Evolutionary conservation across 2,113 vertebrate species (phyloP).

Genomic region (Clinocottus analis): DNA sequence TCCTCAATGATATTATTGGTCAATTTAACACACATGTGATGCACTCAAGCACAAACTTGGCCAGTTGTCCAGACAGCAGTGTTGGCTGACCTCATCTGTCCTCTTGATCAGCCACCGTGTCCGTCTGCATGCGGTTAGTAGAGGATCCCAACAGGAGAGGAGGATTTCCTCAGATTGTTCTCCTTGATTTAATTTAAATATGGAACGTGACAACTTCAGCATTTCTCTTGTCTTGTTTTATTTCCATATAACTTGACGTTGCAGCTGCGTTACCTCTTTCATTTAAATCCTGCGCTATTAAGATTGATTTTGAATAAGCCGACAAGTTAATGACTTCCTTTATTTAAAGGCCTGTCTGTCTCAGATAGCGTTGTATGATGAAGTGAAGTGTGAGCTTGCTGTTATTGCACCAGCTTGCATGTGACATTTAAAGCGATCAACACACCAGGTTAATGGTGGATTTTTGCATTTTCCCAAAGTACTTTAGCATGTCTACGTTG

Average conservation of each 20-base stretch:
- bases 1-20: constrained; percentile 26
- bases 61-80: neutral
- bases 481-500: neutral
- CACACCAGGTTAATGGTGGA: constrained; percentile 1
- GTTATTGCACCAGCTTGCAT: neutral
- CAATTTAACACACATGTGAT: neutral
- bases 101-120: constrained; percentile 13
- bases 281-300: neutral
- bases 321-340: constrained; percentile 20
- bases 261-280: neutral
- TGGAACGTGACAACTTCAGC: constrained; percentile 42
- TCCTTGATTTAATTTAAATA: constrained; percentile 19
- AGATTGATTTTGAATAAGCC: constrained; percentile 10
- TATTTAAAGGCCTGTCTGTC: constrained; percentile 1
- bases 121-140: constrained; percentile 1
- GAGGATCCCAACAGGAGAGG: neutral
- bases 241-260: neutral
- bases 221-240: neutral
- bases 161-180: constrained; percentile 69
- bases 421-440: constrained; percentile 51
- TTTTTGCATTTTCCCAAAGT: neutral
- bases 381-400: neutral
- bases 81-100: constrained; percentile 46
- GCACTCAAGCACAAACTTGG: constrained; percentile 18
- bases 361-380: constrained; percentile 7